Percentiles rank a stretch among this genome's conserved stretches.
Conservation (phyloP, 2,113 vertebrate species). For the Seriola dumerili region DNA sequence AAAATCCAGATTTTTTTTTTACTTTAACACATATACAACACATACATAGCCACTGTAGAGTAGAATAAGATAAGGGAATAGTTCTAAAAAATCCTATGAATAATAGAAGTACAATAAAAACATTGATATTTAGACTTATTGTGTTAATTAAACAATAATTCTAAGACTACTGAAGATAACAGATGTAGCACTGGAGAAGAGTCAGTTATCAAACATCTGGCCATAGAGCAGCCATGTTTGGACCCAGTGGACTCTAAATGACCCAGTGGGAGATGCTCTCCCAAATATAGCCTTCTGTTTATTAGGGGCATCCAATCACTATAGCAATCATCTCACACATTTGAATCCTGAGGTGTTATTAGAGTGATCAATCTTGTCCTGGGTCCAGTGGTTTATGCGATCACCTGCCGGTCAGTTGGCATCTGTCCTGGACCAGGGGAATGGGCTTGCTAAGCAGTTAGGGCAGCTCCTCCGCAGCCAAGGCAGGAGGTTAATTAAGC, state of each 20-base stretch:
- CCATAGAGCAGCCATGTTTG: slow-evolving; percentile 48
- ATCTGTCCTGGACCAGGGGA: slow-evolving; percentile 52
- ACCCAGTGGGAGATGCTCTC: slow-evolving; percentile 60
- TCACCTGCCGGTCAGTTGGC: slow-evolving; percentile 79
- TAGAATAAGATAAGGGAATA: not conserved
- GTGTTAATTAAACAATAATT: slow-evolving; percentile 22
- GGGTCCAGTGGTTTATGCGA: slow-evolving; percentile 68
- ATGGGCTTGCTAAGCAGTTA: slow-evolving; percentile 39
- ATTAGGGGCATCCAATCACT: slow-evolving; percentile 69
- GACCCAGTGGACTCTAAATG: slow-evolving; percentile 59
- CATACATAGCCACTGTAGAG: not conserved
- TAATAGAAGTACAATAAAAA: not conserved
- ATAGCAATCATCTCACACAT: slow-evolving; percentile 67
- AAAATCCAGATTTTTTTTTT: not conserved
- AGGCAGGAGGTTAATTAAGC: slow-evolving; percentile 81
- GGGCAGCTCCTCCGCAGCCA: slow-evolving; percentile 55
- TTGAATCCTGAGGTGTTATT: slow-evolving; percentile 70
- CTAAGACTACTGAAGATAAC: slow-evolving; percentile 22
- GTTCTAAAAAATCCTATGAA: not conserved
- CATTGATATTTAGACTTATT: not conserved
- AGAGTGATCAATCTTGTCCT: slow-evolving; percentile 73
- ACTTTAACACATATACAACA: not conserved
- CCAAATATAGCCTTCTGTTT: slow-evolving; percentile 63
- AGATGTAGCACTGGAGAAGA: slow-evolving; percentile 37
- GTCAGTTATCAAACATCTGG: slow-evolving; percentile 77